Conservation (phyloP, 2,113 vertebrate species). For the Ammospiza caudacuta region DNA sequence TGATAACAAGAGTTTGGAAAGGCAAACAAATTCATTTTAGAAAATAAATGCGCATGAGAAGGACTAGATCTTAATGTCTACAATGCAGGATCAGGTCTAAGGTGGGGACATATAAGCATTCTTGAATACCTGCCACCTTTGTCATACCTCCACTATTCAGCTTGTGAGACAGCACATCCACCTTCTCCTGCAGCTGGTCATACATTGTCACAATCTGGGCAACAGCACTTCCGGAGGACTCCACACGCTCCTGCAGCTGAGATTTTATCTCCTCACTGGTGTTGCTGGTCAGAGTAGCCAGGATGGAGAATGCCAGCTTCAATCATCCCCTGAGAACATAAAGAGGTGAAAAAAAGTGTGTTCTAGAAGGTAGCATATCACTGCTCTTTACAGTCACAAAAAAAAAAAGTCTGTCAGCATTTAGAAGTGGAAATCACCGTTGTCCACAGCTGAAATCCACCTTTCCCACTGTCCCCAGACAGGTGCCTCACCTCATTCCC, state of each 20-base stretch:
- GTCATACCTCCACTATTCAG: conserved; percentile 77
- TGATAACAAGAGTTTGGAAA: background rate
- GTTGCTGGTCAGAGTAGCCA: conserved; percentile 94
- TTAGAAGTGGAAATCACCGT: background rate
- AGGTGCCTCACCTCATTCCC: conserved; percentile 73
- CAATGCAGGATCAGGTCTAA: background rate
- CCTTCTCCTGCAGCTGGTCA: conserved; percentile 82
- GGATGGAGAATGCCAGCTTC: conserved; percentile 88
- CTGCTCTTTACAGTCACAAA: background rate
- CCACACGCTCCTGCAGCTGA: conserved; percentile 91
- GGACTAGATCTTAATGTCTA: background rate
- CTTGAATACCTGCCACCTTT: background rate
- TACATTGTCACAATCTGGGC: conserved; percentile 87
- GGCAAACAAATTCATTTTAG: background rate
- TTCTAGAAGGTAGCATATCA: background rate
- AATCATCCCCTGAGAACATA: conserved; percentile 76
- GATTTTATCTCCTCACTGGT: conserved; percentile 96
- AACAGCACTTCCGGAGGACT: conserved; percentile 89
- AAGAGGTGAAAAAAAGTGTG: background rate
- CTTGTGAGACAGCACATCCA: conserved; percentile 75
- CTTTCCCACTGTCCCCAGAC: background rate
- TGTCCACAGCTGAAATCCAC: background rate
- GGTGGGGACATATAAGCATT: background rate
- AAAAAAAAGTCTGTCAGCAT: background rate
- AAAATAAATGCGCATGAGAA: background rate